Evolutionary conservation across 2,888 invertebrate species (phyloP), one percentile per base, ranked within the genome.

Genomic region (Cheilosia soror): DNA sequence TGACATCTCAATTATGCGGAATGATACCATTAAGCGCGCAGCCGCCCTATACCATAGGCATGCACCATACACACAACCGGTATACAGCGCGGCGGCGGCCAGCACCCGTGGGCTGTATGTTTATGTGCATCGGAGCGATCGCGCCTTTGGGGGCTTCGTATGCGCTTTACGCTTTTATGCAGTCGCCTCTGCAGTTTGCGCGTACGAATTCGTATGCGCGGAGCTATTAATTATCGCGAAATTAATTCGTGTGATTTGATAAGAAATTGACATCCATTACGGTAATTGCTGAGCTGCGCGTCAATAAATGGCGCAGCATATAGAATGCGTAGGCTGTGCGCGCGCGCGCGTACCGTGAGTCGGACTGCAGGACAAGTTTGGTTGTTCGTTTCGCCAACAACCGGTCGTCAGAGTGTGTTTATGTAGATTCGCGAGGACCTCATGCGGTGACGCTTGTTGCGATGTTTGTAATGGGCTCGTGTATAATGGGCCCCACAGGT

Each of bases 211-310:
- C 87, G 85, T 78, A 85, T 87, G 78, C 77, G 78, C 77, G 82
- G 81, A 77, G 72, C 79, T 84, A 80, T 77, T 87, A 87, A 87
- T 87, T 87, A 87, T 87, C 87, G 85, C 73, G 55, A 85, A 87
- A 87, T 87, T 87, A 87, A 87, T 87, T 87, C 76, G 85, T 86
- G 87, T 82, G 87, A 84, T 87, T 87, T 87, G 87, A 87, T 87
- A 87, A 85, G 84, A 85, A 80, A 87, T 87, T 87, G 87, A 87
- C 81, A 87, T 82, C 82, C 86, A 86, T 86, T 86, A 86, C 82
- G 72, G 77, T 82, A 86, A 86, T 86, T 86, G 86, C 66, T 51
- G 76, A 77, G 73, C 78, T 85, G 20, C 77, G 82, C 86, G 73
- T 86, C 82, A 82, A 82, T 86, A 82, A 82, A 82, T 78, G 82